A percentile compares a stretch with the other conserved stretches of the same genome.
Evolutionary conservation across 2,797 vertebrate species (phyloP).

Genomic region (Meda fulgida): DNA sequence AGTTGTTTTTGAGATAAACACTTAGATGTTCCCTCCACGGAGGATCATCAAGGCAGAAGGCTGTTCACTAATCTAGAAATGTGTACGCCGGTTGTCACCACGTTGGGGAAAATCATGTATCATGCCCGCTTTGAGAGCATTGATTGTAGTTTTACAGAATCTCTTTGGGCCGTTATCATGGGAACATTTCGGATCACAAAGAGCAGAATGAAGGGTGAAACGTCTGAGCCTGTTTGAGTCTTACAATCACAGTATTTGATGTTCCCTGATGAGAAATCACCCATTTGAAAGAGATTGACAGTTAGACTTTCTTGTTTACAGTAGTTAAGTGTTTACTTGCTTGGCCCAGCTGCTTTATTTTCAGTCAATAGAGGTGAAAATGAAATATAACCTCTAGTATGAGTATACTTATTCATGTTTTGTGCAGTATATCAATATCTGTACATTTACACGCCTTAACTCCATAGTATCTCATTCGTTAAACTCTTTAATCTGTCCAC

Average conservation of each 20-base stretch:
- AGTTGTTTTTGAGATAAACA: conserved; percentile 25
- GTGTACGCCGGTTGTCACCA: conserved; percentile 35
- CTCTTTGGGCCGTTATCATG: conserved; percentile 37
- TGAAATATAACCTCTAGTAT: conserved; percentile 32
- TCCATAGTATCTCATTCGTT: conserved; percentile 60
- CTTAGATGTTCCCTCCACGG: conserved; percentile 32
- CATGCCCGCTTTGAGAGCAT: conserved; percentile 43
- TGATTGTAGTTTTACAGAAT: conserved; percentile 48
- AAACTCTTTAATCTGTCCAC: conserved; percentile 59
- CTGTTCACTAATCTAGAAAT: conserved; percentile 38
- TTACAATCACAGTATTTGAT: conserved; percentile 39
- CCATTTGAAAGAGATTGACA: conserved; percentile 54
- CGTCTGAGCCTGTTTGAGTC: conserved; percentile 37
- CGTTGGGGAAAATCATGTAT: conserved; percentile 38
- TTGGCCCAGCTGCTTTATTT: conserved; percentile 11
- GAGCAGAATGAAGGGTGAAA: conserved; percentile 42
- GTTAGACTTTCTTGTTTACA: conserved; percentile 38
- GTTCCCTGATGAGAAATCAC: conserved; percentile 55
- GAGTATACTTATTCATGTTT: conserved; percentile 41
- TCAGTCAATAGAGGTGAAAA: background rate
- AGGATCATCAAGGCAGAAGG: conserved; percentile 28
- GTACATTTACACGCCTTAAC: conserved; percentile 49
- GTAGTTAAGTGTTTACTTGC: conserved; percentile 41
- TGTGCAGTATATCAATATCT: conserved; percentile 50
- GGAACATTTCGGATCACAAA: conserved; percentile 44